Base-by-base conservation (phyloP, 2,888 invertebrate genomes). In the Blera fallax region DNA sequence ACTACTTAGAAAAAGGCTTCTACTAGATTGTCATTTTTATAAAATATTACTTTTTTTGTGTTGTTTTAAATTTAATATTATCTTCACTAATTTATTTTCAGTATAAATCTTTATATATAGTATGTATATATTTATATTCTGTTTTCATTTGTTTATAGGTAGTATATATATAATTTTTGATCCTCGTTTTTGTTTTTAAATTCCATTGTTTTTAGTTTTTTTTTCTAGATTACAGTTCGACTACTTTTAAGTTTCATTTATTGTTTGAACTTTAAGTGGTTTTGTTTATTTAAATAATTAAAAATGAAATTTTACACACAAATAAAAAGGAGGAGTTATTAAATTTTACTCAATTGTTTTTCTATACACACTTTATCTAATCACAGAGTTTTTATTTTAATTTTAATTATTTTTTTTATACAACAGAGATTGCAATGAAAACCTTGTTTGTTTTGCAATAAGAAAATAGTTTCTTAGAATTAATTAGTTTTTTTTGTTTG, bases 11-110 rank as follows among this genome's bases (percentile, higher is more conserved):
- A 85, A 82, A 85, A 85, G 85, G 85, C 81, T 76, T 80, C 64
- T 85, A 81, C 70, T 76, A 81, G 85, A 85, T 85, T 85, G 85
- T 85, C 85, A 85, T 81, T 85, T 85, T 85, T 77, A 77, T 77
- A 76, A 85, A 85, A 72, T 60, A 67, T 74, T 72, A 21, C 37
- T 32, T 73, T 56, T 37, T 84, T 50, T 54, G 60, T 27, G n/a
- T n/a, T n/a, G n/a, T 70, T 60, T 62, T 37, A 18, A 69, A 50
- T 64, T 45, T 60, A 60, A 52, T 32, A 72, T 37, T 69, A 43
- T 27, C 27, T 73, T 69, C 32, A 50, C 45, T 77, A 18, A 32
- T 64, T 64, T 34, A 73, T 24, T 3, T 56, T 60, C 76, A 77
- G 81, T 85, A 81, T 77, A 81, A 85, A 81, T 81, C 72, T 62